phyloP scores from a whole-genome alignment of 35 echinoderm and acorn worm species.

The Amphiura filiformis region DNA sequence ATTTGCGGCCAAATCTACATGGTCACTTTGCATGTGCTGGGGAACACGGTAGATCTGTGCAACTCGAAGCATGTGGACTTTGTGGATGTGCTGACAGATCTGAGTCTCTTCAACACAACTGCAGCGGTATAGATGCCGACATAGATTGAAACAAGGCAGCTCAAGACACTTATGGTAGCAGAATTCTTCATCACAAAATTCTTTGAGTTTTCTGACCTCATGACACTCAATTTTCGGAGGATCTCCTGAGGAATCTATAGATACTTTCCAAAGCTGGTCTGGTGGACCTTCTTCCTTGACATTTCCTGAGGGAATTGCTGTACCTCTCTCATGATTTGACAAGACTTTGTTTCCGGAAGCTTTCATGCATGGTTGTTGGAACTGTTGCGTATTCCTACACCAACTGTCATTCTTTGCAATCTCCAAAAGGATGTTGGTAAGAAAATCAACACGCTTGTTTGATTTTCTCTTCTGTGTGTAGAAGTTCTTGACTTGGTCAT shows the following conservation, averaged over 20 bases:
- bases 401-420: not conserved
- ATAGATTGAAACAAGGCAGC: not conserved
- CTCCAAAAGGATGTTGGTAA: not conserved
- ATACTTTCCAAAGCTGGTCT: not conserved
- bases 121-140: not conserved
- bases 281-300: not conserved
- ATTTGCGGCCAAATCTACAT: not conserved
- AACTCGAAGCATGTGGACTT: not conserved
- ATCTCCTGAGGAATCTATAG: not conserved
- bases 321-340: not conserved
- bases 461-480: conserved; percentile 3
- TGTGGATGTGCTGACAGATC: not conserved
- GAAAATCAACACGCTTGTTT: not conserved
- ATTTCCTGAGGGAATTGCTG: not conserved
- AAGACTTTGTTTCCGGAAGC: not conserved
- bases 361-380: not conserved
- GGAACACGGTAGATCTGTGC: not conserved
- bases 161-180: not conserved
- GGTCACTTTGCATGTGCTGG: not conserved
- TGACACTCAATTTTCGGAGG: not conserved
- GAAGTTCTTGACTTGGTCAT: not conserved
- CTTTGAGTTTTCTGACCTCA: not conserved
- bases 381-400: not conserved
- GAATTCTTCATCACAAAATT: not conserved
- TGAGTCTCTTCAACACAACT: not conserved